Percentiles rank a stretch among this genome's conserved stretches.
Evolutionary conservation across 1,140 invertebrate genomes (phyloP).

Genomic region (Ostrea denselamellosa): DNA sequence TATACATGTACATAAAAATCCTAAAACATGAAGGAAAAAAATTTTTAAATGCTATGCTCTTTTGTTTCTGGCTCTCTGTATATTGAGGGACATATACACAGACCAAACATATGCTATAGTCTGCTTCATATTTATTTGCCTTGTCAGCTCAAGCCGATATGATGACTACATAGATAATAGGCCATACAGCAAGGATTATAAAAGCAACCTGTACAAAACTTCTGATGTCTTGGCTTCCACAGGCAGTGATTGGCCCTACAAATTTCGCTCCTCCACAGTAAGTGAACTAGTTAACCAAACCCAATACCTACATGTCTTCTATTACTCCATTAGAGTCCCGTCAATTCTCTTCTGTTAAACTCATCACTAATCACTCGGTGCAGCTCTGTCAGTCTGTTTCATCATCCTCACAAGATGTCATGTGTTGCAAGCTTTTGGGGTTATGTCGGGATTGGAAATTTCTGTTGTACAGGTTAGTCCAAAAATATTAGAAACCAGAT

Average conservation of each 20-base stretch:
- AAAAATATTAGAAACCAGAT: background rate
- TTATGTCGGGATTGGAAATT: background rate
- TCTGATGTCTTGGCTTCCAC: constrained; percentile 45
- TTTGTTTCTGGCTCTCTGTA: constrained; percentile 18
- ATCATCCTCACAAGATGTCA: background rate
- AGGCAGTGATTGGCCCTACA: constrained; percentile 42
- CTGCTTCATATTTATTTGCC: constrained; percentile 46
- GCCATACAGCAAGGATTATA: constrained; percentile 57
- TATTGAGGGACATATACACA: background rate
- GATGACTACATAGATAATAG: constrained; percentile 53
- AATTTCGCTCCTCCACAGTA: constrained; percentile 53
- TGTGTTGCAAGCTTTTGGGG: background rate
- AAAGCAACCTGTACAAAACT: constrained; percentile 58
- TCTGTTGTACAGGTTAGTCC: background rate
- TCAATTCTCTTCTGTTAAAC: background rate
- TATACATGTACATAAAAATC: no score
- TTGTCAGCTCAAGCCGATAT: constrained; percentile 50
- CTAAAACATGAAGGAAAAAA: background rate
- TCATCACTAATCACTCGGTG: background rate
- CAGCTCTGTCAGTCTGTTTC: background rate
- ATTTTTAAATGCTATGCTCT: background rate
- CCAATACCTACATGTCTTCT: background rate
- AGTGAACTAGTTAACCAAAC: constrained; percentile 38
- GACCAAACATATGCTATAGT: constrained; percentile 28
- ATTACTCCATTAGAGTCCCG: background rate